phyloP scores from a whole-genome alignment of 2,888 invertebrate genomes.

The Tetragnatha montana region DNA sequence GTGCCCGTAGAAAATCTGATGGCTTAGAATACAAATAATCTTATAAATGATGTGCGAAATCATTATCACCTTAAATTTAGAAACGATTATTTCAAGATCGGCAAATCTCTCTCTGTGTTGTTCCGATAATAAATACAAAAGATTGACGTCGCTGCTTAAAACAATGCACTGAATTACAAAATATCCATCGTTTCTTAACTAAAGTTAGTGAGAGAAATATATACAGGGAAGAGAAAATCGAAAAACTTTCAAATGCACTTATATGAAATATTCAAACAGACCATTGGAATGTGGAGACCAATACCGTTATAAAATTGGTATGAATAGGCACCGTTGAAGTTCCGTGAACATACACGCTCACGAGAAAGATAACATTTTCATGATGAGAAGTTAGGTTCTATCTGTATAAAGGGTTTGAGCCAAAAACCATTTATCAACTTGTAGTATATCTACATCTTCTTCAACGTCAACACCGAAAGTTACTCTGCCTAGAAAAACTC shows the following conservation, averaged over 20 bases:
- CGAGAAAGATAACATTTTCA: conserved; percentile 29
- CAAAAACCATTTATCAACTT: conserved; percentile 34
- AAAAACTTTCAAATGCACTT: conserved; percentile 1
- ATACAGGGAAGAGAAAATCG: conserved; percentile 42
- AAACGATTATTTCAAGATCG: neutral
- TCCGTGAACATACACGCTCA: conserved; percentile 34
- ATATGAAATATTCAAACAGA: conserved; percentile 43
- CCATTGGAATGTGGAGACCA: conserved; percentile 27
- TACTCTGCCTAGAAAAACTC: neutral
- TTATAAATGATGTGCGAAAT: neutral
- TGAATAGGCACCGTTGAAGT: conserved; percentile 64
- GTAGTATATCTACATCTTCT: neutral
- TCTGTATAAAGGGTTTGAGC: conserved; percentile 40
- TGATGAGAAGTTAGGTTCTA: conserved; percentile 8
- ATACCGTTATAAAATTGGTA: conserved; percentile 31
- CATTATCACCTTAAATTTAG: neutral
- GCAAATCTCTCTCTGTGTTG: neutral
- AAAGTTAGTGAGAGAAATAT: conserved; percentile 12
- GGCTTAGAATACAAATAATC: neutral
- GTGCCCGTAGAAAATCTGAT: neutral
- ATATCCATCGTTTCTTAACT: conserved; percentile 8
- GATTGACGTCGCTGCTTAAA: neutral
- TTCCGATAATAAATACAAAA: neutral
- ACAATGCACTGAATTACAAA: conserved; percentile 18
- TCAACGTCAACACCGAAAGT: neutral